phyloP scores from a whole-genome alignment of 2,888 invertebrate genomes.

The Serrognathus titanus region DNA sequence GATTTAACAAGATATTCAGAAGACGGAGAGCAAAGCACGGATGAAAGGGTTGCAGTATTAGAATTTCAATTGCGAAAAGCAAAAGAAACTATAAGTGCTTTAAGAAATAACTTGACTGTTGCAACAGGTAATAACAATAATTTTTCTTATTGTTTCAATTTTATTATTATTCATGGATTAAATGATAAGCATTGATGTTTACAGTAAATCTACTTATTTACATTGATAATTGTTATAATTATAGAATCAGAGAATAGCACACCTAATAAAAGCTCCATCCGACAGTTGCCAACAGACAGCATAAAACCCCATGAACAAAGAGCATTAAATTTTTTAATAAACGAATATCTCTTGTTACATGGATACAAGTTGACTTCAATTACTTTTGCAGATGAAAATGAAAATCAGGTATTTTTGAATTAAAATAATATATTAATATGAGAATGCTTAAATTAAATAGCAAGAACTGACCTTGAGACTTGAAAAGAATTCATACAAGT shows the following conservation, averaged over 20 bases:
- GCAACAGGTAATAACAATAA: conserved; percentile 57
- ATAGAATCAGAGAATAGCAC: conserved; percentile 53
- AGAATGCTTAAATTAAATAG: too few relatives aligned
- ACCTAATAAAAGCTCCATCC: conserved; percentile 48
- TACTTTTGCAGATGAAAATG: conserved; percentile 89
- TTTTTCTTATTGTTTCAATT: background rate
- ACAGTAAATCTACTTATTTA: background rate
- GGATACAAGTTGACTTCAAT: conserved; percentile 84
- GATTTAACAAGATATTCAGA: conserved; percentile 84
- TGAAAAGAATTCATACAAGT: too few relatives aligned
- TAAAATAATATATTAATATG: background rate
- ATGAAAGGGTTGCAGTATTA: conserved; percentile 76
- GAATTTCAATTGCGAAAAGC: conserved; percentile 88
- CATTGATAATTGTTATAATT: conserved; percentile 17
- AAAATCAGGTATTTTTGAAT: conserved; percentile 64
- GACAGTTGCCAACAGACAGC: conserved; percentile 41
- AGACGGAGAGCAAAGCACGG: conserved; percentile 77
- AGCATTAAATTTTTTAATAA: conserved; percentile 81
- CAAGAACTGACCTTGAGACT: too few relatives aligned
- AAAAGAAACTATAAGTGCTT: conserved; percentile 76
- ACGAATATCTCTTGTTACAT: conserved; percentile 76
- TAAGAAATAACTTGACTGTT: conserved; percentile 78
- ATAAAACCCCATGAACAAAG: conserved; percentile 79
- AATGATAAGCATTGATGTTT: background rate
- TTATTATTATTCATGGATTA: background rate